phyloP scores from a whole-genome alignment of 2,797 vertebrate genomes.

The Amazona finschi region DNA sequence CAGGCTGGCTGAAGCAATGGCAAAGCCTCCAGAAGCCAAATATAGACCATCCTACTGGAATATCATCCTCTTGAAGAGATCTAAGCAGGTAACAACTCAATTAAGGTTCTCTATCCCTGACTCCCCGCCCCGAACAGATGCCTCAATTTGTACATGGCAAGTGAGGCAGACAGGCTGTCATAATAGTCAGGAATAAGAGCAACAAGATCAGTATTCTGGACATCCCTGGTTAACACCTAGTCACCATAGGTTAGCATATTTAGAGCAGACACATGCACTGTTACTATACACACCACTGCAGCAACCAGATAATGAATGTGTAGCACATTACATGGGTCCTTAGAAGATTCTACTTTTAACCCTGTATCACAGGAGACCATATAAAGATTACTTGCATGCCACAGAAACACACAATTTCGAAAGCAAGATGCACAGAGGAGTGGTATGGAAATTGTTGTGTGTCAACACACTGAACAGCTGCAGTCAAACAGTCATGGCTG shows the following conservation, averaged over 20 bases:
- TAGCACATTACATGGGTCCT: rapidly evolving
- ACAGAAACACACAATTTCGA: neutral
- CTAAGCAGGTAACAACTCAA: neutral
- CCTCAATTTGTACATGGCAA: neutral
- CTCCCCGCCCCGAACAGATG: neutral
- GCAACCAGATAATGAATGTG: neutral
- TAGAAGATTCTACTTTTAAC: neutral
- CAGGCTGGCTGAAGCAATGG: neutral
- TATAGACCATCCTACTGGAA: neutral
- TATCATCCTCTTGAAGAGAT: neutral
- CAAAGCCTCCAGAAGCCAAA: neutral
- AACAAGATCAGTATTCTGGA: neutral
- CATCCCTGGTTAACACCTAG: neutral
- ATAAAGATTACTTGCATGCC: neutral
- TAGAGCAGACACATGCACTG: neutral
- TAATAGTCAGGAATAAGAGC: neutral
- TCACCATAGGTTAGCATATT: neutral
- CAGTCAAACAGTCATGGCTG: neutral
- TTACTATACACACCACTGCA: neutral
- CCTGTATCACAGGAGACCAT: neutral
- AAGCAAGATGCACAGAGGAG: neutral
- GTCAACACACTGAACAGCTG: neutral
- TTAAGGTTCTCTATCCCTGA: neutral
- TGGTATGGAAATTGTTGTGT: neutral
- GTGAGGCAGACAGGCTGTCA: neutral